A percentile compares a stretch with the other conserved stretches of the same genome.
Evolutionary conservation across 2,113 vertebrate species (phyloP).

Genomic region (Smithornis capensis): DNA sequence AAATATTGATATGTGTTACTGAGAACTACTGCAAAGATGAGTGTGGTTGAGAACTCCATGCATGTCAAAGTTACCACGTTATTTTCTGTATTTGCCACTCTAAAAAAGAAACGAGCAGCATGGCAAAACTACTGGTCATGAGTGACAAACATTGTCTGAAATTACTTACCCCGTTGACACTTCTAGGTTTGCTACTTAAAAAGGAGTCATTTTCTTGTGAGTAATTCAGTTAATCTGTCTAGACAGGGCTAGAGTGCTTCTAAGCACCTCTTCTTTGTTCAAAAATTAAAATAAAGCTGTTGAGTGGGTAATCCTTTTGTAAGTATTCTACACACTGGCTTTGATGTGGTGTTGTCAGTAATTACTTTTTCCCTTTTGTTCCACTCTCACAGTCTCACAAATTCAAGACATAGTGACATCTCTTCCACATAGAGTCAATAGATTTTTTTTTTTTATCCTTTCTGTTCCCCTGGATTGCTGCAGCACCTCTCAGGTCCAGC

Average conservation of each 20-base stretch:
- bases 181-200: neutral
- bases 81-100: neutral
- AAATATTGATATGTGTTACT: neutral
- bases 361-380: constrained; percentile 1
- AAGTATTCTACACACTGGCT: neutral
- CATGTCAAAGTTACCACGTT: neutral
- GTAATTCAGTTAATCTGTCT: constrained; percentile 20
- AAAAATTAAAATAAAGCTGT: neutral
- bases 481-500: no score
- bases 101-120: neutral
- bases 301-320: neutral
- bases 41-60: neutral
- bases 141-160: neutral
- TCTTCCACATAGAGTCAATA: neutral
- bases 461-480: neutral
- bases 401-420: neutral
- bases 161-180: neutral
- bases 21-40: neutral
- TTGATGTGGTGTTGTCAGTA: neutral
- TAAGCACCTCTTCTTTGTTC: neutral
- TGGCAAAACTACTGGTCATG: neutral
- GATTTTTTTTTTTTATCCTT: neutral
- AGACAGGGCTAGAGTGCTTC: constrained; percentile 6
- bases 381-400: neutral
- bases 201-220: constrained; percentile 10